Base-by-base conservation (phyloP, 2,888 invertebrate species). In the Timandra comae region DNA sequence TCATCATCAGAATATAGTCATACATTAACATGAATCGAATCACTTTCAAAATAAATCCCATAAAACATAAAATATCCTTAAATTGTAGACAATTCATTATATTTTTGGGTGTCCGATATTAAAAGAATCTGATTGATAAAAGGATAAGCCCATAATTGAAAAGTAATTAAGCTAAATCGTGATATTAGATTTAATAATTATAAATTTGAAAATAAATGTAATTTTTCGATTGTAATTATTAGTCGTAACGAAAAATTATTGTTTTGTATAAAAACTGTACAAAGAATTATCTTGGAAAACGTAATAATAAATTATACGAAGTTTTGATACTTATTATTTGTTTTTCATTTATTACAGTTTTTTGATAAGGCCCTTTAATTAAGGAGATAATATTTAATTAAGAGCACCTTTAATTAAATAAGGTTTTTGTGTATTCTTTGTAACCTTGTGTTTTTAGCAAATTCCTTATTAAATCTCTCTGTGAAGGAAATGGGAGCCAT, bases 151-250 rank as follows among this genome's bases (percentile, higher is more conserved):
- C 16, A 65, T 79, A 73, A 76, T 69, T 71, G 59, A 71, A 63
- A 37, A 71, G 71, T 70, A 70, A 73, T 71, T 85, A 85, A 85
- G 85, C 79, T 85, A 84, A 84, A 85, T 84, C 82, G 85, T 85
- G 85, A 85, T 85, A 85, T 75, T 85, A 85, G 85, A 76, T 75
- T 69, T 78, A 85, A 79, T 74, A 75, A 79, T 79, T 75, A 76
- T 79, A 73, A 81, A 82, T 72, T 78, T 76, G 66, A 72, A 77
- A 79, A 77, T 77, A 77, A 76, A 78, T 82, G 79, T 84, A 84
- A 82, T 80, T 82, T 82, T 85, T 79, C 77, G 75, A 80, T 77
- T 84, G 84, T 85, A 84, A 84, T 84, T 84, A 85, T 78, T 82
- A 82, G 81, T 66, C 45, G 47, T 81, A 81, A 81, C 66, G 71